A percentile compares a stretch with the other conserved stretches of the same genome.
These are phyloP conservation scores for Drosophila imparisetae DNA, from an alignment of 2,888 invertebrate species.

Conservation along the genomic window DNA sequence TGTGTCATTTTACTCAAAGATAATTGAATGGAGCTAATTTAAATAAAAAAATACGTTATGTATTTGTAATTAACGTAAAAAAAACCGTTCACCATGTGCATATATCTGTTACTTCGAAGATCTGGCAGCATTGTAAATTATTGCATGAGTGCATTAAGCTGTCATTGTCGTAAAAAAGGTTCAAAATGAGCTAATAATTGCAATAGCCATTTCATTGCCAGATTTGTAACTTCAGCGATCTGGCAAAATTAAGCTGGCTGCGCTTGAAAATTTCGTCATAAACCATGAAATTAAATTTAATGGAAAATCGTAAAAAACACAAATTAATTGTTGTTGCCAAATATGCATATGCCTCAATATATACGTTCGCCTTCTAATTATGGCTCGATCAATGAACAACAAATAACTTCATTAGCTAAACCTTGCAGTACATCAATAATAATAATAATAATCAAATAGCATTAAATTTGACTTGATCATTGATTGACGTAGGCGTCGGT, in stretches of 20 bases:
- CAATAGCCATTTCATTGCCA: not conserved
- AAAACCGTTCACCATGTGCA: not conserved
- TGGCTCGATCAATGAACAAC: not conserved
- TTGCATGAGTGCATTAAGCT: not conserved
- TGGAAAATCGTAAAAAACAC: not conserved
- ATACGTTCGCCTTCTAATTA: not conserved
- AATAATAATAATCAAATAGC: not conserved
- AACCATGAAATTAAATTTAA: not conserved
- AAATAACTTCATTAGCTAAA: not conserved
- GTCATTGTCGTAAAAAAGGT: not conserved
- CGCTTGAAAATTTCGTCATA: not conserved
- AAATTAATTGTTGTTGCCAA: not conserved
- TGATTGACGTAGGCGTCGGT: constrained; percentile 1
- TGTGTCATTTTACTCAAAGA: not conserved
- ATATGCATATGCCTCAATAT: not conserved
- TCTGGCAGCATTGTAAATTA: not conserved
- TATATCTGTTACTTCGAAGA: not conserved
- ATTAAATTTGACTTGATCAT: constrained; percentile 4
- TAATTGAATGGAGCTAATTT: not conserved
- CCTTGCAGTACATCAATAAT: not conserved
- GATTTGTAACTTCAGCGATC: not conserved
- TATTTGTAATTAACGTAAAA: not conserved
- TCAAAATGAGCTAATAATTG: not conserved
- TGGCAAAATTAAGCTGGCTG: not conserved
- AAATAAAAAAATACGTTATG: not conserved